Evolutionary conservation across 2,113 vertebrate genomes (phyloP).

Genomic region (Tachysurus vachellii): DNA sequence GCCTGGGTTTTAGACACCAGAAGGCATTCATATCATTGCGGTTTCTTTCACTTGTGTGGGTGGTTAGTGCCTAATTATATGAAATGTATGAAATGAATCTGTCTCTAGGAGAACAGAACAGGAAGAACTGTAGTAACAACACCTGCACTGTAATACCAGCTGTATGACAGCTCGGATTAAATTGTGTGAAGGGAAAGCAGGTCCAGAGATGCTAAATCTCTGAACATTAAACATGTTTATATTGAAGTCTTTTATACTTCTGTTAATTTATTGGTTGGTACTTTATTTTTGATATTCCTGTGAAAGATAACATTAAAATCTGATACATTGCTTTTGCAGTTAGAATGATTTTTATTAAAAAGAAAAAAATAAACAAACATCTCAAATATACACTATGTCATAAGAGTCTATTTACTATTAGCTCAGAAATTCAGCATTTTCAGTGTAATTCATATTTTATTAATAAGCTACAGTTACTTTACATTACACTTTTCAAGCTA

Average conservation of each 20-base stretch:
- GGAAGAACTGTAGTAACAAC: not conserved
- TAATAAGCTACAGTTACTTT: not conserved
- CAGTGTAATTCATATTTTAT: not conserved
- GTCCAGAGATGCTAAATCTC: not conserved
- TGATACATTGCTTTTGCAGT: not conserved
- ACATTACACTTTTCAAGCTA: not conserved
- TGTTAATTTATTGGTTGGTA: not conserved
- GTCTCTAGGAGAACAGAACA: not conserved
- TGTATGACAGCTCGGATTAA: not conserved
- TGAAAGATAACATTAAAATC: not conserved
- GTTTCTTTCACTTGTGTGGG: not conserved
- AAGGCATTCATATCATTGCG: not conserved
- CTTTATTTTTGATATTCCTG: not conserved
- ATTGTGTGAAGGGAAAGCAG: not conserved
- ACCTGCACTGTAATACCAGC: not conserved
- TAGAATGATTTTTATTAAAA: not conserved
- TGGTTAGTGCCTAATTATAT: constrained; percentile 21
- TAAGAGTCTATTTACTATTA: not conserved
- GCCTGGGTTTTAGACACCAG: constrained; percentile 9
- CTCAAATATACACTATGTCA: not conserved
- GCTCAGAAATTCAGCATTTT: not conserved
- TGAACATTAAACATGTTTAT: not conserved
- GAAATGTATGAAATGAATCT: constrained; percentile 24
- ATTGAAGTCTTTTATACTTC: not conserved
- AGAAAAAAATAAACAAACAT: not conserved